Evolutionary conservation across 2,888 invertebrate genomes (phyloP), one percentile per base, ranked within the genome.

Genomic region (Acronicta leporina): DNA sequence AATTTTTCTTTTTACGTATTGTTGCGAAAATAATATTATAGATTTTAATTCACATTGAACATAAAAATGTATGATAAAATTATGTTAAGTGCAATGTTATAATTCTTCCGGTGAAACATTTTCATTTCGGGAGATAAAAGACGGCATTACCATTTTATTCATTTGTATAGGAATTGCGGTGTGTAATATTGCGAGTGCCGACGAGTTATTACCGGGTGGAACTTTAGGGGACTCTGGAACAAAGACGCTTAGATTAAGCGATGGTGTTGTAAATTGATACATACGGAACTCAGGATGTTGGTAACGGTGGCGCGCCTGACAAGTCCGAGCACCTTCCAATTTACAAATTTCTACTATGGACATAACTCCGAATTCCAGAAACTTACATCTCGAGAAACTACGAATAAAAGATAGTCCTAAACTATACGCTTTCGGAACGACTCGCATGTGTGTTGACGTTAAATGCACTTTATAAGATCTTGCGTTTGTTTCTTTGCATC

Each of bases 381-480:
- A 73, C 79, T 73, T 81, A 81, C 78, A 61, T 62, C 52, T 57
- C 52, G 51, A 68, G 59, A 75, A 84, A 85, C 79, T 82, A 84
- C 80, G 81, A 87, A 87, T 90, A 89, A 89, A 87, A 87, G 80
- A 80, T 84, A 87, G 80, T 85, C 83, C 77, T 76, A 77, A 83
- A 87, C 81, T 84, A 82, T 83, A 83, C 77, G 84, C 84, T 86
- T 82, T 82, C 75, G 81, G 81, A 85, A 77, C 81, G 46, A 78
- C 83, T 81, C 85, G 82, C 85, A 84, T 90, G 87, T 89, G 84
- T 89, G 88, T 88, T 89, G 89, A 92, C 88, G 85, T 88, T 91
- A 90, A 92, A 90, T 88, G 87, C 85, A 88, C 90, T 90, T 90
- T 88, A 87, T 91, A 91, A 90, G 88, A 90, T 90, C 88, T 84